Evolutionary conservation across 2,888 invertebrate genomes (phyloP).

Genomic region (Drosophila ochracea): DNA sequence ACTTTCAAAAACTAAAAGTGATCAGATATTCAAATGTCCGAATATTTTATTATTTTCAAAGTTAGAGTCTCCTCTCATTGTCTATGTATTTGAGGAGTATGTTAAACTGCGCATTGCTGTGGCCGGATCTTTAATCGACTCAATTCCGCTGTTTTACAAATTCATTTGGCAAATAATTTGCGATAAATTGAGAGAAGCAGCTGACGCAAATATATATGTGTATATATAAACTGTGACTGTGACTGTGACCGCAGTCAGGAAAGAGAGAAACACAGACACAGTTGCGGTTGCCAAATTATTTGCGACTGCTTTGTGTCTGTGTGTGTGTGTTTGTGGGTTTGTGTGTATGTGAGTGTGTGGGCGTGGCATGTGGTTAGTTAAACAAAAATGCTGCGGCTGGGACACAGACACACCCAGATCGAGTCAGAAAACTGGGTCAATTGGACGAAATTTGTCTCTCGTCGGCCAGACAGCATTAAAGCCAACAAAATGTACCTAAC

Average conservation of each 20-base stretch:
- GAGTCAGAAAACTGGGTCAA: slow-evolving; percentile 57
- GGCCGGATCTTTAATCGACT: slow-evolving; percentile 2
- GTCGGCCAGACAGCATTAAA: slow-evolving; percentile 39
- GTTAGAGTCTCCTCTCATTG: no score
- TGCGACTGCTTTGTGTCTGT: slow-evolving; percentile 35
- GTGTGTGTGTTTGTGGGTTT: slow-evolving; percentile 13
- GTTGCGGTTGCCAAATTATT: slow-evolving; percentile 69
- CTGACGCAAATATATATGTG: slow-evolving; percentile 26
- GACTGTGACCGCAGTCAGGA: slow-evolving; percentile 34
- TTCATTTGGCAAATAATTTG: slow-evolving; percentile 35
- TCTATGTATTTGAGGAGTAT: no score
- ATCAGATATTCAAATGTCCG: background rate
- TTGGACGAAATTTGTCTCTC: slow-evolving; percentile 29
- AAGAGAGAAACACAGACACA: slow-evolving; percentile 29
- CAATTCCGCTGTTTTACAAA: slow-evolving; percentile 22
- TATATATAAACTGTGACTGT: background rate
- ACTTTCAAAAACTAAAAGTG: background rate
- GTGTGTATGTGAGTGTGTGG: slow-evolving; percentile 36
- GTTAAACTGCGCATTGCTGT: background rate
- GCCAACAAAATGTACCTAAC: slow-evolving; percentile 33
- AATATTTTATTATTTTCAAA: no score
- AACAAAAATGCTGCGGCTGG: slow-evolving; percentile 60
- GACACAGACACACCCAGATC: slow-evolving; percentile 19
- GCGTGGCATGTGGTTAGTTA: slow-evolving; percentile 74
- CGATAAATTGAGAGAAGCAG: slow-evolving; percentile 37